phyloP scores from a whole-genome alignment of 2,888 invertebrate genomes.

The Helicoverpa assulta region DNA sequence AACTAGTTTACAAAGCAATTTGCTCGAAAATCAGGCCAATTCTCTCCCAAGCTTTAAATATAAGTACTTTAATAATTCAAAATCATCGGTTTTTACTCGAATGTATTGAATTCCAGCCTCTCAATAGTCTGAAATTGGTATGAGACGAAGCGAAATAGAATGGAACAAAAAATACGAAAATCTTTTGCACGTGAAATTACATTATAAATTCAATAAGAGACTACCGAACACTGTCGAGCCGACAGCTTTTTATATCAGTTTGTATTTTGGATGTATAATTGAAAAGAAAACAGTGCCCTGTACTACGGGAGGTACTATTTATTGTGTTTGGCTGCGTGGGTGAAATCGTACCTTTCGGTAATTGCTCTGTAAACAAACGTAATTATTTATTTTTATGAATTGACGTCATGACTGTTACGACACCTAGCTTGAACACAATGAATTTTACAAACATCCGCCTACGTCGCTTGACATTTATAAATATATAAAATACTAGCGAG shows the following conservation, averaged over 20 bases:
- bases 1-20: neutral
- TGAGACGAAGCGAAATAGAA: conserved; percentile 21
- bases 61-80: conserved; percentile 1
- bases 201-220: conserved; percentile 49
- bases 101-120: conserved; percentile 19
- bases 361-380: conserved; percentile 7
- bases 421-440: neutral
- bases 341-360: conserved; percentile 2
- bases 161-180: conserved; percentile 13
- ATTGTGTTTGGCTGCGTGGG: conserved; percentile 7
- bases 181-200: conserved; percentile 38
- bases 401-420: neutral
- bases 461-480: neutral
- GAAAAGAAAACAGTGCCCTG: conserved; percentile 29
- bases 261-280: conserved; percentile 28
- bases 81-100: neutral
- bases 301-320: neutral
- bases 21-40: neutral
- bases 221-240: conserved; percentile 3
- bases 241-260: conserved; percentile 15
- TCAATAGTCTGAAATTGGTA: conserved; percentile 6
- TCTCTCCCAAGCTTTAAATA: neutral
- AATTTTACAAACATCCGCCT: neutral
- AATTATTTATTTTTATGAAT: neutral
- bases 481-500: neutral